These are phyloP conservation scores for Eupithecia dodoneata DNA, from an alignment of 2,888 invertebrate genomes.

Conservation along the genomic window DNA sequence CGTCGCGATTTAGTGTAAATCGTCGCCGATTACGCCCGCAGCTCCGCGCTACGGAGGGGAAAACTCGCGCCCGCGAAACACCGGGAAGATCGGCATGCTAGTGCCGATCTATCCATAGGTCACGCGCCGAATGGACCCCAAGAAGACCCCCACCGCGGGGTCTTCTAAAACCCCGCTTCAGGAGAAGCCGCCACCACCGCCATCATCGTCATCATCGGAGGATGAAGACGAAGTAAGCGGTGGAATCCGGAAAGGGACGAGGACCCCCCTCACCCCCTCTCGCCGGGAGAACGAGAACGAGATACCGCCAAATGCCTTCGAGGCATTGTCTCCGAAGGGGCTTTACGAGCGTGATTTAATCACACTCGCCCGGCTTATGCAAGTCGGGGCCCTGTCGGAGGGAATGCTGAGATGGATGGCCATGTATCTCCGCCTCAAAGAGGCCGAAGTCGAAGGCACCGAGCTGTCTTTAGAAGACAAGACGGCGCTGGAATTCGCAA, in stretches of 20 bases:
- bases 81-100: neutral
- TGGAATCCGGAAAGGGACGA: no score
- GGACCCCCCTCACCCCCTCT: no score
- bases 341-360: neutral
- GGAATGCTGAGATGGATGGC: neutral
- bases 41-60: no score
- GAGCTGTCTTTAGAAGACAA: neutral
- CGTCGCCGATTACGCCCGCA: no score
- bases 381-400: neutral
- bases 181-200: no score
- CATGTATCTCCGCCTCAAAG: neutral
- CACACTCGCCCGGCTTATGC: neutral
- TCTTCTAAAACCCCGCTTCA: neutral
- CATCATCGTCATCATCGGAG: no score
- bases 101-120: neutral
- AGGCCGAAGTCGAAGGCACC: neutral
- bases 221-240: no score
- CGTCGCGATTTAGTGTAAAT: no score
- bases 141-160: slow-evolving; percentile 3
- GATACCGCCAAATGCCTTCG: no score
- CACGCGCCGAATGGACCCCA: slow-evolving; percentile 6
- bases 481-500: neutral
- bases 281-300: no score
- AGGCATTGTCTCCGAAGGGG: no score
- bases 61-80: no score